Base-by-base conservation (phyloP, 2,113 vertebrate species). In the Marcusenius ussheri region DNA sequence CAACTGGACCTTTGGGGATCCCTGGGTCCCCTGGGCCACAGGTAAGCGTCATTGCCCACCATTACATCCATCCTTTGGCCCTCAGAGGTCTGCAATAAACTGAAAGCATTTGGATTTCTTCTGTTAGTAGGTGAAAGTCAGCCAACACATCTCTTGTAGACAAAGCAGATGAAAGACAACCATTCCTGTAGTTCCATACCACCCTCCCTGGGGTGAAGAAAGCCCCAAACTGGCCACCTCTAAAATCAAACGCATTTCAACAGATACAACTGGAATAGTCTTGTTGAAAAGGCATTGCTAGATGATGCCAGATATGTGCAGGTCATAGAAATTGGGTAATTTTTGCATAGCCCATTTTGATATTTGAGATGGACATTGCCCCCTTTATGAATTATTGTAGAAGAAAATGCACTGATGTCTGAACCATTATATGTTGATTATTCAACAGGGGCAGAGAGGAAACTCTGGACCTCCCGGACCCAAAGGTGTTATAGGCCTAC, bases 11-110 rank as follows among this genome's bases (percentile, higher is more conserved):
- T 2, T 15, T 35, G 27, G 96, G 96, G 6, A 74, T 0, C 5
- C 58, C 91, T 3, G 96, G 96, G 7, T 88, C 92, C n/a, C 88
- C 93, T 4, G 96, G 96, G 83, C 58, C 92, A 70, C 92, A 92
- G 94, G 96, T 96, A 90, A 92, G 88, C 7, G 5, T 10, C 5
- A 21, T 27, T 62, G 39, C 5, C 4, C 51, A 87, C 27, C 62
- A 19, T 42, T n/a, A 42, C 21, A 11, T n/a, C 24, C n/a, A 21
- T n/a, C 70, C 1, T 19, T 83, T 5, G 17, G 46, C 7, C 46
- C 53, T 19, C 87, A 24, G 45, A 84, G 42, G 35, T 5, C 74
- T 39, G 5, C 74, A 80, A 8, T 80, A 42, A 42, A 80, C 35
- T 42, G 15, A 19, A 27, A 8, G 39, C 87, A 46, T 42, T 88